phyloP scores from a whole-genome alignment of 2,888 invertebrate genomes.

The Acrobeloides nanus region DNA sequence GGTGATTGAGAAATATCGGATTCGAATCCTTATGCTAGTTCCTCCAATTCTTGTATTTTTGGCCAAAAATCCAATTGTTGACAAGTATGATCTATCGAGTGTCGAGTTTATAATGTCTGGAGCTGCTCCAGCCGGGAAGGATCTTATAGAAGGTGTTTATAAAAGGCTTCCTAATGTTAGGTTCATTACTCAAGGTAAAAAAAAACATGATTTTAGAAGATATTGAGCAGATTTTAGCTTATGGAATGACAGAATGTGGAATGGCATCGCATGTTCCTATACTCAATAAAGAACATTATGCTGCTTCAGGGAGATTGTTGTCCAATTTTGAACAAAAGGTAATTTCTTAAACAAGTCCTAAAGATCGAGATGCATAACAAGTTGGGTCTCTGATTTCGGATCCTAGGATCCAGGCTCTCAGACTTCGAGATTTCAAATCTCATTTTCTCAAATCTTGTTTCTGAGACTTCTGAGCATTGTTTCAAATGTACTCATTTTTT shows the following conservation, averaged over 20 bases:
- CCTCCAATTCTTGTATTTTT: constrained; percentile 59
- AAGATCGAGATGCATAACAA: too few relatives aligned
- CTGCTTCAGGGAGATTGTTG: constrained; percentile 63
- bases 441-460: too few relatives aligned
- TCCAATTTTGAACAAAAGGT: constrained; percentile 65
- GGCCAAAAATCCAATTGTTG: constrained; percentile 63
- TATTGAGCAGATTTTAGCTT: constrained; percentile 55
- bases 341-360: too few relatives aligned
- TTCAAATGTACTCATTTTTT: too few relatives aligned
- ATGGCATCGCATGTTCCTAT: constrained; percentile 19
- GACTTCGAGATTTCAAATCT: too few relatives aligned
- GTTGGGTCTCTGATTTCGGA: too few relatives aligned
- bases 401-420: too few relatives aligned
- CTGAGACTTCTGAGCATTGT: too few relatives aligned
- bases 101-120: constrained; percentile 58
- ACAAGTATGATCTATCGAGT: constrained; percentile 69
- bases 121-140: constrained; percentile 20
- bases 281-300: constrained; percentile 2
- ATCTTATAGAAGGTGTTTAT: constrained; percentile 15
- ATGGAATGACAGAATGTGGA: constrained; percentile 28
- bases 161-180: constrained; percentile 8
- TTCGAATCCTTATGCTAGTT: constrained; percentile 58
- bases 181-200: constrained; percentile 6
- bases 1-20: constrained; percentile 6
- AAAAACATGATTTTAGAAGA: background rate